Evolutionary conservation across 1,140 invertebrate genomes (phyloP).

Genomic region (Zaprionus davidi): DNA sequence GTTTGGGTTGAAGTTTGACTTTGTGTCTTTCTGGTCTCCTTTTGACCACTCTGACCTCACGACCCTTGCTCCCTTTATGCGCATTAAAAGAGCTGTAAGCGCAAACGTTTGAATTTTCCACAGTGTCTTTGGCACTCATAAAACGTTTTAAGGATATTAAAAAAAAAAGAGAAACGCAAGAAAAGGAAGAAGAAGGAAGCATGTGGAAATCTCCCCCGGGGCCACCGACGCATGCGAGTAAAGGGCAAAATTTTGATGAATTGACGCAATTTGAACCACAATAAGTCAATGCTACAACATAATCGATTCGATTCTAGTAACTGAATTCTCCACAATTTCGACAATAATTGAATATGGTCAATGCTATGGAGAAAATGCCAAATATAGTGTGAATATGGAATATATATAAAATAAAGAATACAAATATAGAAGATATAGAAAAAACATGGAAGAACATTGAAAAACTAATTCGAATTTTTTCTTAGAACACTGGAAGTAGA

Average conservation of each 20-base stretch:
- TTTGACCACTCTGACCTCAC: conserved; percentile 24
- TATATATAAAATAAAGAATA: neutral
- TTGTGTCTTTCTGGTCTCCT: neutral
- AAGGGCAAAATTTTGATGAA: conserved; percentile 54
- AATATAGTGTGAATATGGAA: neutral
- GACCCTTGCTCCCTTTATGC: conserved; percentile 54
- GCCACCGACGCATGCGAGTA: neutral
- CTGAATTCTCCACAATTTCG: neutral
- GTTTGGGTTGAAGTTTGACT: neutral
- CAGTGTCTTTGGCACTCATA: conserved; percentile 53
- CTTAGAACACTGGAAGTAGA: too few species aligned
- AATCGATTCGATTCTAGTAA: conserved; percentile 17
- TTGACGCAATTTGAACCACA: conserved; percentile 51
- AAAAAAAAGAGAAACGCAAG: conserved; percentile 18
- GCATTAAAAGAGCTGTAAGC: conserved; percentile 46
- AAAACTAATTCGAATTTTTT: too few species aligned
- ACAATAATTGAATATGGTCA: neutral
- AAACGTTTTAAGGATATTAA: conserved; percentile 66
- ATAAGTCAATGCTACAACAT: conserved; percentile 27
- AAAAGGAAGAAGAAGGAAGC: conserved; percentile 21
- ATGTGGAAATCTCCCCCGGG: conserved; percentile 32
- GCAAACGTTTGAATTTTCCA: conserved; percentile 53
- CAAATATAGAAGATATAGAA: neutral
- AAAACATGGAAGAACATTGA: too few species aligned
- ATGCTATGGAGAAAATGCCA: too few species aligned